Base-by-base conservation (phyloP, 2,888 invertebrate species). In the Nymphalis c-album region DNA sequence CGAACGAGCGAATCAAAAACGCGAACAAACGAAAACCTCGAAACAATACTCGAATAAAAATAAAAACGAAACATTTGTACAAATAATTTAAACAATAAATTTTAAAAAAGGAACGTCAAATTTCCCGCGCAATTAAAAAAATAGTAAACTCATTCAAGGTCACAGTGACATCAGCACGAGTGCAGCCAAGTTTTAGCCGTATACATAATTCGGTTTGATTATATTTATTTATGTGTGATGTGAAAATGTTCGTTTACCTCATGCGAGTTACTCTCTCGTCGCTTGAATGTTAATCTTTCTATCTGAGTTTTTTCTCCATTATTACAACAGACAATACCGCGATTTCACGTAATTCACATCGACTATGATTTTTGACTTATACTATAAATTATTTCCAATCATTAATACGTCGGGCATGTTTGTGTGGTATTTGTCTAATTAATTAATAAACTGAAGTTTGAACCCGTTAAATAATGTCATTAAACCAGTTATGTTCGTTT, bases 131-230 rank as follows among this genome's bases (percentile, higher is more conserved):
- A 73, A 75, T 63, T 53, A 51, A 68, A 61, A 63, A 61, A 61
- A 26, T 47, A 55, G 68, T 71, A 73, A 74, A 68, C 73, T 75
- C 4, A 40, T 67, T 69, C 79, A 81, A 85, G 79, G 78, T 73
- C 76, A 73, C 72, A 60, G 71, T 79, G 78, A 78, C 78, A 77
- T 77, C 75, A 76, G 76, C 71, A 69, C 69, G 78, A 79, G 81
- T 83, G 81, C 80, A 79, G 77, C 75, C 73, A 68, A 80, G 72
- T 81, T 71, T 77, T 83, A 82, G 7, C n/a, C 50, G 53, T 55
- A 82, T 87, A 85, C 85, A 87, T 87, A 87, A 87, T 88, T 87
- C 79, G 80, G 82, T 83, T 83, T 79, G 82, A 85, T 87, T 78
- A 83, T 82, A 40, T 81, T 59, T 60, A 46, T 66, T 63, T 60